Evolutionary conservation across 1,140 invertebrate genomes (phyloP), one percentile per base, ranked within the genome.

Genomic region (Drosophila bocki): DNA sequence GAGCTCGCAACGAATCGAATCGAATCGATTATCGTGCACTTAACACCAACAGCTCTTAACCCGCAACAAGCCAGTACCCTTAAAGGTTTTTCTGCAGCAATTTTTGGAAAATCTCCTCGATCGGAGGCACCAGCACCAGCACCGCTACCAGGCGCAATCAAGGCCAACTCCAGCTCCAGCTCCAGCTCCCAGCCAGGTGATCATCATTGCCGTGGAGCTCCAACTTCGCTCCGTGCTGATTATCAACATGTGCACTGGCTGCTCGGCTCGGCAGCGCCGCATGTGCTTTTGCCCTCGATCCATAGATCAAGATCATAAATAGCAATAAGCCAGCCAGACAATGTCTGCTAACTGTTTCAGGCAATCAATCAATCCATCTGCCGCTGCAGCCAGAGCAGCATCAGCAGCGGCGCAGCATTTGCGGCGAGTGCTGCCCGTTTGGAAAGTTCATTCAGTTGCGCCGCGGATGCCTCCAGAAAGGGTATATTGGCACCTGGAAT

Each of bases 251-350:
- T 88, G 85, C 83, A 87, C 80, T 86, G 82, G 53, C 83, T 86
- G 79, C 62, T 57, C 59, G 67, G 78, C 62, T 53, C 58, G 42
- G 45, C 78, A 51, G 64, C 84, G 84, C 85, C 78, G 85, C 84
- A 88, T 88, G 85, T 90, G 85, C 85, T 90, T 85, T 90, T 92
- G 91, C 85, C 90, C 91, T 91, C 91, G 91, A 92, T 92, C 85
- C 90, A 91, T 92, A 92, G 91, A 92, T 91, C 91, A 92, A 91
- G 91, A 92, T 92, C 90, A 92, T 92, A 91, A 92, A 92, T 92
- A 91, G 91, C 91, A 92, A 92, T 91, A 92, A 91, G 85, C 86
- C 77, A 54, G 78, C 85, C 80, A 91, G 87, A 91, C 87, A 91
- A 86, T 92, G 90, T 90, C 85, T 91, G 90, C 91, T 92, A 92